Evolutionary conservation across 2,113 vertebrate genomes (phyloP).

Genomic region (Garra rufa): DNA sequence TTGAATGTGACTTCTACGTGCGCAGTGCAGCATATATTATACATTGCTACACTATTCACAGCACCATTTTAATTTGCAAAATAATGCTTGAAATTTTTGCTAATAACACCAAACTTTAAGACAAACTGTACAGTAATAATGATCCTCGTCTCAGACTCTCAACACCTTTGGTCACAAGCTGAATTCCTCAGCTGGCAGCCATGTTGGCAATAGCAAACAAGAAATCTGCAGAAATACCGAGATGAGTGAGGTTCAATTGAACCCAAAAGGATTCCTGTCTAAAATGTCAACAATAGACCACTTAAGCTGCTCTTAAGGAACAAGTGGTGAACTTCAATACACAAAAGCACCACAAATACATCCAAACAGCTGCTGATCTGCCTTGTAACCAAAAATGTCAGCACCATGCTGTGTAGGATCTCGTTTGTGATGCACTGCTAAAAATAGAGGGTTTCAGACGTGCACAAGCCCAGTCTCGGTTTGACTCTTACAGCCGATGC

Average conservation of each 20-base stretch:
- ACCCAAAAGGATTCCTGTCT: background rate
- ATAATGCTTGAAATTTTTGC: too few species aligned
- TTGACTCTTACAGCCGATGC: conserved; percentile 14
- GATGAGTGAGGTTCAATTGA: conserved; percentile 2
- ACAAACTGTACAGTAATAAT: too few species aligned
- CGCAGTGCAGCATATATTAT: too few species aligned
- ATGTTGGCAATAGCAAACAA: background rate
- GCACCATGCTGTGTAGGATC: conserved; percentile 19
- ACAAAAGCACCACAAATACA: conserved; percentile 35
- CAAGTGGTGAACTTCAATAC: conserved; percentile 30
- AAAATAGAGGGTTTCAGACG: conserved; percentile 20
- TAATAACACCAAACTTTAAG: too few species aligned
- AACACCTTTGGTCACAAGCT: background rate
- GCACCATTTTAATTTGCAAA: too few species aligned
- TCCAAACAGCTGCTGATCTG: conserved; percentile 26
- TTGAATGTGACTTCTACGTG: too few species aligned
- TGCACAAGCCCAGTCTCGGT: background rate
- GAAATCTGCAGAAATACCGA: background rate
- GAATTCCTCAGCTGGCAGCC: background rate
- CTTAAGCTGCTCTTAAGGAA: conserved; percentile 21
- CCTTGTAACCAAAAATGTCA: conserved; percentile 14
- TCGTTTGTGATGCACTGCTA: conserved; percentile 6
- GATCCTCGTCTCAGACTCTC: too few species aligned
- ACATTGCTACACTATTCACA: too few species aligned
- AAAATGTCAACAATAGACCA: conserved; percentile 19